Conservation (phyloP, 2,888 invertebrate species). For the Drosophila paramelanica region DNA sequence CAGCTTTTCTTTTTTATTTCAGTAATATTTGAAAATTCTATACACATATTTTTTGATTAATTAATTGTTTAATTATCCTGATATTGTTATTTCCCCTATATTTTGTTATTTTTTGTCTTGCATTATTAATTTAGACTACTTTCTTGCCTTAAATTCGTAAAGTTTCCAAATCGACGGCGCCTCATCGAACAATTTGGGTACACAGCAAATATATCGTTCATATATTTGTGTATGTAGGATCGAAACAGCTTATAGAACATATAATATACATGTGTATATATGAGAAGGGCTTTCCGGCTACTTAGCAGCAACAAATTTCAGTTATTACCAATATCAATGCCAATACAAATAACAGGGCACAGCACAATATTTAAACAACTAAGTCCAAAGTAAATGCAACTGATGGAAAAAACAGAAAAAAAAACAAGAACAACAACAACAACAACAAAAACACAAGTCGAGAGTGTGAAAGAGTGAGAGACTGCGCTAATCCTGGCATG, state of each 20-base stretch:
- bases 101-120: not conserved
- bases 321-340: constrained; percentile 75
- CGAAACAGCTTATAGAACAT: constrained; percentile 33
- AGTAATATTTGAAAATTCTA: too few species aligned
- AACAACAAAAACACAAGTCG: not conserved
- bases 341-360: constrained; percentile 66
- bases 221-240: constrained; percentile 10
- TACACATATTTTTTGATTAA: too few species aligned
- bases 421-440: not conserved
- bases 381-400: constrained; percentile 68
- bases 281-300: constrained; percentile 47
- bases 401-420: constrained; percentile 29
- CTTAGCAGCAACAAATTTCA: constrained; percentile 48
- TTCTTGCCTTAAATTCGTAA: constrained; percentile 6
- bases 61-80: too few species aligned
- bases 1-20: too few species aligned
- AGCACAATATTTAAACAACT: constrained; percentile 65
- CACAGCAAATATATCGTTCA: constrained; percentile 6
- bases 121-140: not conserved
- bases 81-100: too few species aligned
- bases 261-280: constrained; percentile 31
- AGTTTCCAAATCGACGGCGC: constrained; percentile 63
- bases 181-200: constrained; percentile 22
- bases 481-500: constrained; percentile 72
- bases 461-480: constrained; percentile 3